Conservation (phyloP, 2,888 invertebrate species). For the Cryptosula pallasiana region DNA sequence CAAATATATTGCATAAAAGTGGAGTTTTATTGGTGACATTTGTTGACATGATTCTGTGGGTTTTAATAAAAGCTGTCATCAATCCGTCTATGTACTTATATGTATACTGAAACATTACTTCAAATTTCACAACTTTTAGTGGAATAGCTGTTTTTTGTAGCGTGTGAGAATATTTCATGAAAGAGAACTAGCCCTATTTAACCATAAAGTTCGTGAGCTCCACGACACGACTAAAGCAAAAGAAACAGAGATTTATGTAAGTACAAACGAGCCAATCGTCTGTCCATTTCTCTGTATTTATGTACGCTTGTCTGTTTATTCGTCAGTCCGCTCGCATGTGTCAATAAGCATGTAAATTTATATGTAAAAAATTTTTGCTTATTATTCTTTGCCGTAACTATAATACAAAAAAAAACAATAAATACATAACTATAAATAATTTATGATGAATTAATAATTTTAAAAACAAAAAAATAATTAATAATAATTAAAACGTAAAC, state of each 20-base stretch:
- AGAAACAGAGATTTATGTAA: slow-evolving; percentile 19
- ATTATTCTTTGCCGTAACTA: too few relatives aligned
- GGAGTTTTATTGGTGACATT: too few relatives aligned
- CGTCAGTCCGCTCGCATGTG: too few relatives aligned
- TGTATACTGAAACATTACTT: neutral
- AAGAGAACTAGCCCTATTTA: slow-evolving; percentile 1
- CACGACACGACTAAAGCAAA: neutral
- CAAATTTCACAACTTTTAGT: neutral
- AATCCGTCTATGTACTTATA: neutral
- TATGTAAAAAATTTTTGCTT: too few relatives aligned
- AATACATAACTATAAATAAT: neutral
- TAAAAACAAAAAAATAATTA: neutral
- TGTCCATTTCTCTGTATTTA: too few relatives aligned
- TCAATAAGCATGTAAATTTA: too few relatives aligned
- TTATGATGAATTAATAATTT: neutral
- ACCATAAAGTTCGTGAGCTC: neutral
- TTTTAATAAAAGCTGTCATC: neutral
- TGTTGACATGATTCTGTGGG: too few relatives aligned
- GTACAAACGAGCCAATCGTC: too few relatives aligned
- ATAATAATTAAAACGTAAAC: neutral
- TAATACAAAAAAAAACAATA: neutral
- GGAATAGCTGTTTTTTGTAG: neutral
- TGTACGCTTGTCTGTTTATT: too few relatives aligned
- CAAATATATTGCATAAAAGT: too few relatives aligned
- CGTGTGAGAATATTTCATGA: slow-evolving; percentile 7